These are phyloP conservation scores for Cerastoderma edule DNA, from an alignment of 2,888 invertebrate genomes.

Conservation along the genomic window DNA sequence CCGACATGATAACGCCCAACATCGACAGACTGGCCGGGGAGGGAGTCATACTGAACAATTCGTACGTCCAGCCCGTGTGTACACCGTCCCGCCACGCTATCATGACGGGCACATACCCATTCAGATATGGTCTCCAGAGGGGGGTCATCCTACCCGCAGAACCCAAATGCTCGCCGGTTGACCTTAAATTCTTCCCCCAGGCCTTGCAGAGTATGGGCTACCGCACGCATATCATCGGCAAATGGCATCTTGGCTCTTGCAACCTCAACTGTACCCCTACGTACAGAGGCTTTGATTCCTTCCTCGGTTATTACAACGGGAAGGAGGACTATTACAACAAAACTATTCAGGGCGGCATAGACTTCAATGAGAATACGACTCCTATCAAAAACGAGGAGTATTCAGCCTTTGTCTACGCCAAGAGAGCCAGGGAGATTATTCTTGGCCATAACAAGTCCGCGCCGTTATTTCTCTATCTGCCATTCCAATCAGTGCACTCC, in stretches of 20 bases:
- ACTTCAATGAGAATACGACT: conserved; percentile 36
- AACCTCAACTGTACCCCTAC: conserved; percentile 83
- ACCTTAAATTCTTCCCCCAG: conserved; percentile 71
- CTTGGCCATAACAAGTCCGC: conserved; percentile 61
- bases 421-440: conserved; percentile 68
- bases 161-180: conserved; percentile 72
- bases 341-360: conserved; percentile 30
- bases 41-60: conserved; percentile 82
- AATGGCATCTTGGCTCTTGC: conserved; percentile 85
- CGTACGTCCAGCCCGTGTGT: conserved; percentile 84
- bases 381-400: conserved; percentile 34
- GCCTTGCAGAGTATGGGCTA: conserved; percentile 73
- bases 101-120: conserved; percentile 73
- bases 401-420: conserved; percentile 47
- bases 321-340: conserved; percentile 80
- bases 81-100: conserved; percentile 80
- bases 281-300: conserved; percentile 84
- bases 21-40: conserved; percentile 82
- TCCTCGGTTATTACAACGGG: conserved; percentile 84
- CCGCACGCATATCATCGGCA: conserved; percentile 78
- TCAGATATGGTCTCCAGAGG: conserved; percentile 73
- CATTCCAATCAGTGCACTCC: conserved; percentile 67
- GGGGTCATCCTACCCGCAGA: conserved; percentile 67
- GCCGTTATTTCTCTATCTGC: conserved; percentile 75
- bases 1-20: conserved; percentile 83